Base-by-base conservation (phyloP, 1,140 invertebrate species). In the Bacillus rossius region DNA sequence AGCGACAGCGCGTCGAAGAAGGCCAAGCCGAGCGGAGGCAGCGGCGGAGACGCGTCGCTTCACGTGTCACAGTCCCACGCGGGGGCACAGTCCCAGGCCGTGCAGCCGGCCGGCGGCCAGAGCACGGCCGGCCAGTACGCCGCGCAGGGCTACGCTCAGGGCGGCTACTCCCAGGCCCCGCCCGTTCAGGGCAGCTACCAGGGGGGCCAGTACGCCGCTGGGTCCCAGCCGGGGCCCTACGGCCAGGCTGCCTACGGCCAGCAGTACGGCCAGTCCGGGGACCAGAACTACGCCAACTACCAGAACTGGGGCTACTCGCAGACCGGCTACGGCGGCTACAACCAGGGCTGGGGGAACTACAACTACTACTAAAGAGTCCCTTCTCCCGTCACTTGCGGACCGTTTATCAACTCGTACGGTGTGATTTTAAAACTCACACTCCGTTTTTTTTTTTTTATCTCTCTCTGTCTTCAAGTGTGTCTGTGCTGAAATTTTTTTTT, bases 251-350 rank as follows among this genome's bases (percentile, higher is more conserved):
- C 79, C 19, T 69, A 75, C 40, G 74, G 76, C 51, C 81, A 83
- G 55, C 81, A 83, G 55, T 83, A 77, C 60, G 82, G 84, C 61
- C 83, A 84, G n/a, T 77, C 77, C 10, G 57, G 60, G 0, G 78
- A 81, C 65, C 77, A 76, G 0, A 79, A 79, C 50, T 80, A 79
- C 52, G 73, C 73, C 0, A 77, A 80, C 60, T 86, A 86, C 59
- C 84, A 83, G 65, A 84, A 84, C 63, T 86, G 84, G 84, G 79
- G 82, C 52, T 84, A 85, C 55, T 78, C 81, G 3, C 83, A 85
- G 62, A 74, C 81, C 29, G 76, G 78, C 41, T 83, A 84, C 50
- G 76, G 80, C n/a, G 76, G 80, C 20, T 85, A 85, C 60, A 83
- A 84, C 64, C 84, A 86, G 55, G 63, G 64, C 3, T 86, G 84